phyloP scores from a whole-genome alignment of 2,797 vertebrate genomes.

The Erpetoichthys calabaricus region DNA sequence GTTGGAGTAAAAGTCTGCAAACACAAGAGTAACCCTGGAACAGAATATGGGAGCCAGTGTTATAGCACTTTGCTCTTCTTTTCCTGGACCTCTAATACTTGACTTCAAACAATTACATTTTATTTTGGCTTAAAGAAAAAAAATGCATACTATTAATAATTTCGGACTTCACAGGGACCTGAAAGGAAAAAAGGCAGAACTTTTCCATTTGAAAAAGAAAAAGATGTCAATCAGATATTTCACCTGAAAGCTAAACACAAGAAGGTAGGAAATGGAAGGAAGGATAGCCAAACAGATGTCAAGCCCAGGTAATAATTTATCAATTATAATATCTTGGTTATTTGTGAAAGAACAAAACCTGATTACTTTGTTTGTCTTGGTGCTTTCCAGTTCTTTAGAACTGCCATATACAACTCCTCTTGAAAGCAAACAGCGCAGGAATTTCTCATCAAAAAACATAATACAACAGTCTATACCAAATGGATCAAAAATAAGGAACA shows the following conservation, averaged over 20 bases:
- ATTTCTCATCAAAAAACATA: conserved; percentile 65
- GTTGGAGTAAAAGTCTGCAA: no score
- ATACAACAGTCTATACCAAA: conserved; percentile 27
- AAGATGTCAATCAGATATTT: conserved; percentile 62
- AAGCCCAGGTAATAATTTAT: conserved; percentile 63
- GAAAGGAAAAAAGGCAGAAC: conserved; percentile 80
- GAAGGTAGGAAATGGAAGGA: conserved; percentile 63
- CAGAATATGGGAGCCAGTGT: no score
- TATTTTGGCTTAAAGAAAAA: no score
- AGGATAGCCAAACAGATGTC: conserved; percentile 64
- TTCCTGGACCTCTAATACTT: no score
- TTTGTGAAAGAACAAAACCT: background rate
- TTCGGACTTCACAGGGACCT: conserved; percentile 54
- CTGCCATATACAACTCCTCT: conserved; percentile 67
- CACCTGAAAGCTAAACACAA: conserved; percentile 71
- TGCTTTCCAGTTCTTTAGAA: conserved; percentile 71
- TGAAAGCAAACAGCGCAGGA: conserved; percentile 84
- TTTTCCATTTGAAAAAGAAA: conserved; percentile 45
- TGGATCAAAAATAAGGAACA: conserved; percentile 37
- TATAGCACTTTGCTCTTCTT: no score
- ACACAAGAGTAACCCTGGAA: no score
- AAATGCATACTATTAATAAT: no score
- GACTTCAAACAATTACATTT: no score
- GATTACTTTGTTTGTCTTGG: conserved; percentile 13
- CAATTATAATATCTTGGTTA: background rate